Evolutionary conservation across 2,888 invertebrate genomes (phyloP).

Genomic region (Yponomeuta evonymella): DNA sequence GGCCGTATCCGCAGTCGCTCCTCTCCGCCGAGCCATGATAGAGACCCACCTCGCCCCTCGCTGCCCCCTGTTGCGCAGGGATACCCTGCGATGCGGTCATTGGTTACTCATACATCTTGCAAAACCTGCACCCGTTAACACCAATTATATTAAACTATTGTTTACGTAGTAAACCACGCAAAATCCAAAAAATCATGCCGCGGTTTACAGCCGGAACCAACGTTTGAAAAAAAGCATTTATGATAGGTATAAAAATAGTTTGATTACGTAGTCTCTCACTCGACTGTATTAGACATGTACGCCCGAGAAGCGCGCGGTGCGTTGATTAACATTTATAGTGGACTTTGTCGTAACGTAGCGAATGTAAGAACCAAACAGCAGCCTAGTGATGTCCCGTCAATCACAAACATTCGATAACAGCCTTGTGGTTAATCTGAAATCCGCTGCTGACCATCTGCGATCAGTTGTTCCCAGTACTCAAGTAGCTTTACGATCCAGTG

Average conservation of each 20-base stretch:
- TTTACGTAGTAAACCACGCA: conserved; percentile 36
- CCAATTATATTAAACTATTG: conserved; percentile 31
- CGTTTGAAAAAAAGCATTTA: conserved; percentile 4
- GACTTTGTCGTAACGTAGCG: conserved; percentile 19
- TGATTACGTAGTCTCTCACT: conserved; percentile 15
- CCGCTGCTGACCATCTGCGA: too few relatives aligned
- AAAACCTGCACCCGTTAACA: conserved; percentile 50
- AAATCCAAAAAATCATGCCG: neutral
- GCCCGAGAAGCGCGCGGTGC: conserved; percentile 18
- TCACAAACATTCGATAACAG: too few relatives aligned
- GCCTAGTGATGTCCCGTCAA: conserved; percentile 4
- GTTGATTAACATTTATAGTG: conserved; percentile 19
- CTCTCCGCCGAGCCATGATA: conserved; percentile 31
- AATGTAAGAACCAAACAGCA: conserved; percentile 18
- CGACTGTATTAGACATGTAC: conserved; percentile 13
- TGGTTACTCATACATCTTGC: conserved; percentile 63
- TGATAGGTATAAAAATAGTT: conserved; percentile 13
- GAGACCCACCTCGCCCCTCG: conserved; percentile 39
- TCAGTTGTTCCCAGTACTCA: too few relatives aligned
- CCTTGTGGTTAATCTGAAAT: too few relatives aligned
- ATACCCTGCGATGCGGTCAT: conserved; percentile 63
- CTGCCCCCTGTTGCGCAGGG: conserved; percentile 44
- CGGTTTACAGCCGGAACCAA: neutral
- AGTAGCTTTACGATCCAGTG: too few relatives aligned
- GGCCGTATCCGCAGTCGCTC: conserved; percentile 9